These are phyloP conservation scores for Enteromius afrohamiltoni DNA, from an alignment of 2,797 vertebrate species.

Conservation along the genomic window DNA sequence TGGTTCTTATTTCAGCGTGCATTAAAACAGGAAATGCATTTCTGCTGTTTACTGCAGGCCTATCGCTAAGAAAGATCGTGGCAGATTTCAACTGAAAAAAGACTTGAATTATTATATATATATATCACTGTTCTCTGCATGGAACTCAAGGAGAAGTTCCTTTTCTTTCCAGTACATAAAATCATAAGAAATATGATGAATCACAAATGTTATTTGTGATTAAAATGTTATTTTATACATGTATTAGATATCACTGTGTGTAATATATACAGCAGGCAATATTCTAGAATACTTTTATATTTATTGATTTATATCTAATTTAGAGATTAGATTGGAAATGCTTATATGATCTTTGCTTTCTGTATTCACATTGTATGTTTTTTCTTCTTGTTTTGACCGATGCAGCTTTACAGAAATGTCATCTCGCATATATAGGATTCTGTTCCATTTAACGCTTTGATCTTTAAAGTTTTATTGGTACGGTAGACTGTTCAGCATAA, in stretches of 20 bases:
- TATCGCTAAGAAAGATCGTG: neutral
- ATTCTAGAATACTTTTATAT: conserved; percentile 34
- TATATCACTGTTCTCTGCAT: conserved; percentile 14
- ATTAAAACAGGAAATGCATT: neutral
- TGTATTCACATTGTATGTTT: neutral
- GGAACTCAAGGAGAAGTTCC: neutral
- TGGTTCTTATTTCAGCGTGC: neutral
- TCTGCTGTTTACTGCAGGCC: neutral
- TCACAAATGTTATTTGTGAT: conserved; percentile 20
- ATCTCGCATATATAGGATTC: neutral
- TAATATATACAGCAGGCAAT: conserved; percentile 8
- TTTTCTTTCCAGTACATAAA: neutral
- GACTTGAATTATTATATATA: conserved; percentile 12
- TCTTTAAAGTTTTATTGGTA: neutral
- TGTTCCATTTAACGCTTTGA: conserved; percentile 2
- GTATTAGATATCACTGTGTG: neutral
- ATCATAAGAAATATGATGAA: neutral
- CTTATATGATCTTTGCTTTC: neutral
- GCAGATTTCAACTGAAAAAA: conserved; percentile 2
- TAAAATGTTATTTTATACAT: conserved; percentile 10
- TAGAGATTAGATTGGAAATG: conserved; percentile 27
- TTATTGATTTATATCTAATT: conserved; percentile 36
- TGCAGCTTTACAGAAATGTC: neutral
- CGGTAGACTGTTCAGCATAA: neutral
- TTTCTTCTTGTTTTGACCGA: neutral